phyloP scores from a whole-genome alignment of 2,797 vertebrate genomes.

The Parotocinclus haroldoi region DNA sequence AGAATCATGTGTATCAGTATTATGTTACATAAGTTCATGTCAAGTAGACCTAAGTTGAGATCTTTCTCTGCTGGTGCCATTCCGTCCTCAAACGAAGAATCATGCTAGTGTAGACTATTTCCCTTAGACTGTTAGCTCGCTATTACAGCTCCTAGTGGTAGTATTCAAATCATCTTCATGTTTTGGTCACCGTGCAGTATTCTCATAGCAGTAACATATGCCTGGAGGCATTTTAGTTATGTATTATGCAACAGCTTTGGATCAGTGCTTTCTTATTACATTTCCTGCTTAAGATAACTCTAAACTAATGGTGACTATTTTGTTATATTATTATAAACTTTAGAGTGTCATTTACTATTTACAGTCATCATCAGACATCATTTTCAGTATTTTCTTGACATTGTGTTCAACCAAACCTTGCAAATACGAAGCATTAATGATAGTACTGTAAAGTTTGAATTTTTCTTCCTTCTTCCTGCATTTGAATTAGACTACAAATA shows the following conservation, averaged over 20 bases:
- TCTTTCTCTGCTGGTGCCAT: conserved; percentile 24
- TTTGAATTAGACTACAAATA: conserved; percentile 45
- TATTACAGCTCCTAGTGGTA: conserved; percentile 50
- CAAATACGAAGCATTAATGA: conserved; percentile 15
- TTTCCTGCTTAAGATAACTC: conserved; percentile 40
- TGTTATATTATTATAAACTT: conserved; percentile 42
- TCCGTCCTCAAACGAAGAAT: conserved; percentile 38
- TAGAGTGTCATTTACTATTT: conserved; percentile 48
- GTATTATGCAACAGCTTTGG: conserved; percentile 40
- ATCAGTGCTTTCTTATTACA: conserved; percentile 36
- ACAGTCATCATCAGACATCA: conserved; percentile 45
- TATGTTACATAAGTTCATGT: conserved; percentile 25
- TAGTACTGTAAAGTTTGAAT: conserved; percentile 29
- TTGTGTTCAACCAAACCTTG: conserved; percentile 34
- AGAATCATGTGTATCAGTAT: conserved; percentile 14
- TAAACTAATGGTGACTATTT: conserved; percentile 39
- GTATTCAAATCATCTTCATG: conserved; percentile 39
- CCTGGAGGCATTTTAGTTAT: conserved; percentile 40
- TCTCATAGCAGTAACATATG: conserved; percentile 36
- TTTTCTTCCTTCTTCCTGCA: conserved; percentile 30
- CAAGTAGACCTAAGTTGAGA: conserved; percentile 15
- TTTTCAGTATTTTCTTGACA: conserved; percentile 48
- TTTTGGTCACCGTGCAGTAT: conserved; percentile 50
- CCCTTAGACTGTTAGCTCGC: conserved; percentile 40
- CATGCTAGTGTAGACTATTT: conserved; percentile 48